These are phyloP conservation scores for Oxycera nigricornis DNA, from an alignment of 2,888 invertebrate species.

Conservation along the genomic window DNA sequence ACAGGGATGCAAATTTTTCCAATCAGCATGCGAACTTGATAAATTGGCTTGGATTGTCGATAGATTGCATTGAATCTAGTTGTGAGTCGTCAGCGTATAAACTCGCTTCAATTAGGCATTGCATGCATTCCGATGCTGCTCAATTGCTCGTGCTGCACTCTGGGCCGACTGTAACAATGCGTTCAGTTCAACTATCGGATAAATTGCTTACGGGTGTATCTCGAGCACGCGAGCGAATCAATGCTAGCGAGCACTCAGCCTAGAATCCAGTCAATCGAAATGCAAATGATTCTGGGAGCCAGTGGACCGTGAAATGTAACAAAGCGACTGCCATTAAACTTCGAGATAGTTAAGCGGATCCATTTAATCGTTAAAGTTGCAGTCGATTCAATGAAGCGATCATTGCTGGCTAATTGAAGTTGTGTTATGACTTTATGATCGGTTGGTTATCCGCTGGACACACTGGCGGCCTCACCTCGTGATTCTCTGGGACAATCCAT, in stretches of 20 bases:
- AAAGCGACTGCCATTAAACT: background rate
- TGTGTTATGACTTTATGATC: slow-evolving; percentile 3
- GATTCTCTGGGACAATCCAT: too few species aligned
- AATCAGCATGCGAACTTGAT: background rate
- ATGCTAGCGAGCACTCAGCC: background rate
- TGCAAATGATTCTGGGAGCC: slow-evolving; percentile 14
- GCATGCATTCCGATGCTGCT: background rate
- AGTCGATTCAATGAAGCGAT: slow-evolving; percentile 17
- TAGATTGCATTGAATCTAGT: slow-evolving; percentile 7
- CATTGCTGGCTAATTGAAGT: slow-evolving; percentile 11
- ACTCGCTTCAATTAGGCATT: background rate
- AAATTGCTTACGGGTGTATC: background rate
- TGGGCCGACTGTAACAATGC: background rate
- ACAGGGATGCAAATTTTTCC: background rate
- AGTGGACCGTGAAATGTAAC: slow-evolving; percentile 3
- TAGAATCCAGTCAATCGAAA: slow-evolving; percentile 10
- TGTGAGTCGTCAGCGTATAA: background rate
- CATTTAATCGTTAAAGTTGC: background rate
- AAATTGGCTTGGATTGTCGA: slow-evolving; percentile 6
- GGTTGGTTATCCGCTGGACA: background rate
- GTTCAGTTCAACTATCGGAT: background rate
- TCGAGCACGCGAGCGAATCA: background rate
- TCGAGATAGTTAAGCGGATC: background rate
- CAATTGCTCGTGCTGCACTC: background rate
- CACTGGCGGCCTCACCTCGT: too few species aligned